These are phyloP conservation scores for Catostylus mosaicus DNA, from an alignment of 30 jellyfish, hydroid and myxozoan genomes.

Conservation along the genomic window DNA sequence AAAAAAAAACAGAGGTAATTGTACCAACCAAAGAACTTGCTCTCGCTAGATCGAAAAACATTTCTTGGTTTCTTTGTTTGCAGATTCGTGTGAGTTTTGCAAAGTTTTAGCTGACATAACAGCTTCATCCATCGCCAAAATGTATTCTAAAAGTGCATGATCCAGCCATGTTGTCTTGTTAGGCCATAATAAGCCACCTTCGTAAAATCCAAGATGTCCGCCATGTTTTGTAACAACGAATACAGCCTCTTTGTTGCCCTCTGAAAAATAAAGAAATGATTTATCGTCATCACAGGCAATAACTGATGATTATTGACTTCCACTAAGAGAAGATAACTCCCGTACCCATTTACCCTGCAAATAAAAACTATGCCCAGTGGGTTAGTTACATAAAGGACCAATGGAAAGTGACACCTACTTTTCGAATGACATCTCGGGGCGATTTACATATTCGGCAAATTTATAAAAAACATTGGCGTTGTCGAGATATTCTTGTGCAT, in stretches of 20 bases:
- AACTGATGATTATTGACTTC: too few species aligned
- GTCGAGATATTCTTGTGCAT: too few species aligned
- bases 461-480: too few species aligned
- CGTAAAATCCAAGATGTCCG: slow-evolving; percentile 98
- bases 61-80: not conserved
- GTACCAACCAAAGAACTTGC: too few species aligned
- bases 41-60: not conserved
- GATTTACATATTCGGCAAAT: too few species aligned
- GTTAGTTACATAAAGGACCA: too few species aligned
- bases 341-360: too few species aligned
- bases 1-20: too few species aligned
- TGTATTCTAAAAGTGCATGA: slow-evolving; percentile 73
- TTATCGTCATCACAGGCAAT: not conserved
- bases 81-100: not conserved
- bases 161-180: slow-evolving; percentile 90
- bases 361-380: too few species aligned
- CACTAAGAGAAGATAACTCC: too few species aligned
- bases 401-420: too few species aligned
- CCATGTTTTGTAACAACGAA: slow-evolving; percentile 91
- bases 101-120: not conserved
- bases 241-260: slow-evolving; percentile 58
- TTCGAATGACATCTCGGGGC: too few species aligned
- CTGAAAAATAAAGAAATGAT: slow-evolving; percentile 44
- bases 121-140: slow-evolving; percentile 55
- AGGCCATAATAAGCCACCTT: slow-evolving; percentile 85